Evolutionary conservation across 2,888 invertebrate species (phyloP), one percentile per base, ranked within the genome.

Genomic region (Tupiocoris notatus): DNA sequence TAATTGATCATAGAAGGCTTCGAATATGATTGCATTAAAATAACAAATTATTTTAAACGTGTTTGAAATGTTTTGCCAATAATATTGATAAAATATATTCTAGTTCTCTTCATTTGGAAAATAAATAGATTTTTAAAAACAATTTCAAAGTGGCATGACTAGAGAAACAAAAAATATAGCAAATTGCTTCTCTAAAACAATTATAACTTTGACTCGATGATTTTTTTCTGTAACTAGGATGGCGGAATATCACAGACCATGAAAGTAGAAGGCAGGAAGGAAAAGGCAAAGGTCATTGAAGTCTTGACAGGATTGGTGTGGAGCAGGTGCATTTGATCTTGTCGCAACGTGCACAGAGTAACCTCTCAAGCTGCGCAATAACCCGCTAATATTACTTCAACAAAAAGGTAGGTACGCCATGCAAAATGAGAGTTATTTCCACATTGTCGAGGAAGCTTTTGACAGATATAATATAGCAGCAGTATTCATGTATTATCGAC

Each of bases 271-370:
- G 16, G 39, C 6, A 16, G 25, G 70, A 22, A 16, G 54, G 62
- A 17, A 18, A 61, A 9, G 74, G 16, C 54, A 22, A 22, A 24
- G 65, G 39, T 39, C 73, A 73, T 63, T 39, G 73, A 39, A 67
- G 22, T 16, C 54, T 22, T 9, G 67, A 54, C 22, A 79, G 79
- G 75, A 79, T 78, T n/a, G 80, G 80, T 64, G 78, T 79, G 58
- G 80, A 79, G 78, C 89, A 89, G 84, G 86, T 85, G 84, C 89
- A 89, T 85, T 89, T 89, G 85, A 89, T 86, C 84, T 87, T 88
- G 86, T 88, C 88, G 88, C 89, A 89, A 83, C 88, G 88, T 85
- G 88, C 88, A 88, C 89, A 89, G 87, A 89, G 88, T 88, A 89
- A 89, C 85, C 88, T 89, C 87, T 89, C 89, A 88, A 89, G 88